Base-by-base conservation (phyloP, 1,140 invertebrate species). In the Drosophila mojavensis region DNA sequence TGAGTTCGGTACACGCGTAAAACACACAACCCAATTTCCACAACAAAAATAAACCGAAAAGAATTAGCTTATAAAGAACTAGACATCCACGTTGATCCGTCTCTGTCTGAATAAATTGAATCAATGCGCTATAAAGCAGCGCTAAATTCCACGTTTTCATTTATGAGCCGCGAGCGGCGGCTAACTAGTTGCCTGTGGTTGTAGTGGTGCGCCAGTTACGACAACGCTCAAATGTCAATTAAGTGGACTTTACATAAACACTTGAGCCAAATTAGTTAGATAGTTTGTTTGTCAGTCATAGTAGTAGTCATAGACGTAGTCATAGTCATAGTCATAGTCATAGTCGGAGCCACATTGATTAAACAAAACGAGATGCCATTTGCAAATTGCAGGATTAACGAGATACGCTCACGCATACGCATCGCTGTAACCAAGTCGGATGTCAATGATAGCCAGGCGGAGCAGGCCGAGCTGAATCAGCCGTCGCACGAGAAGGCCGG, bases 201-300 rank as follows among this genome's bases (percentile, higher is more conserved):
- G 28, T 26, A 15, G 43, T 59, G 45, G 58, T 75, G 67, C 59
- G 47, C 65, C 64, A 68, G 75, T 81, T 75, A 85, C 66, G 53
- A 51, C 43, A 69, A 47, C 64, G 78, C 81, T 88, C 51, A 77
- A 88, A 86, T 86, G 82, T 88, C 82, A 86, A 86, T 86, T 86
- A 88, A 86, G 83, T 82, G 83, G 61, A 64, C 62, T 72, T 86
- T 88, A 86, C 82, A 86, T 74, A 82, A 88, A 82, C 79, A 82
- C 83, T 88, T 77, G 79, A 79, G 70, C 79, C 65, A 86, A 75
- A 85, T 85, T 76, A 61, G 71, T 58, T 72, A 61, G 58, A 50
- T 61, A 39, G 50, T 54, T 20, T 5, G 4, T 30, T 30, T 30
- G 26, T 5, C 26, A 28, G 26, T 28, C 15, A 39, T 39, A 66